phyloP scores from a whole-genome alignment of 2,888 invertebrate species.

The Villa cingulata region DNA sequence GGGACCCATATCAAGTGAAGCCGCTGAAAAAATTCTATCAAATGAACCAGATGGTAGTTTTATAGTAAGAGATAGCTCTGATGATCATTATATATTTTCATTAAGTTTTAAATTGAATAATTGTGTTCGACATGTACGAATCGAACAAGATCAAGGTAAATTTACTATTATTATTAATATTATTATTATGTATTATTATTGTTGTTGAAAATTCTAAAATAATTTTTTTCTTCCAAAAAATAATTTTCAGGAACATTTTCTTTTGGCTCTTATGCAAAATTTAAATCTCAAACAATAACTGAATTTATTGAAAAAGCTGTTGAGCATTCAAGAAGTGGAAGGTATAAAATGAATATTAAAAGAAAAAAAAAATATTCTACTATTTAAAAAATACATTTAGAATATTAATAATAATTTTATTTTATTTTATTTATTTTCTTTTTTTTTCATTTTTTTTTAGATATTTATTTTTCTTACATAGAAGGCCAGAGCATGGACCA shows the following conservation, averaged over 20 bases:
- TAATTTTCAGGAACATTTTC: conserved; percentile 72
- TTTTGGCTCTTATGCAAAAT: conserved; percentile 87
- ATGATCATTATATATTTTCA: conserved; percentile 90
- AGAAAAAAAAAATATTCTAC: no score
- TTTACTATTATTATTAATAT: no score
- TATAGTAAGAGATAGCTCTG: conserved; percentile 85
- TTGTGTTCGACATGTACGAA: conserved; percentile 77
- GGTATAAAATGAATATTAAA: conserved; percentile 28
- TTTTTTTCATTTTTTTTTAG: conserved; percentile 19
- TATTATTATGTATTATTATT: no score
- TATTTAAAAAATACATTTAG: no score
- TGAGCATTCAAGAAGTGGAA: conserved; percentile 82
- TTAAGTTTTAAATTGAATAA: conserved; percentile 85
- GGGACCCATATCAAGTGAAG: conserved; percentile 85
- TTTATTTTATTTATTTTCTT: no score
- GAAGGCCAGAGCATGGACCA: conserved; percentile 77
- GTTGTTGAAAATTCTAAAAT: background rate
- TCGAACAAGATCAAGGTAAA: conserved; percentile 85
- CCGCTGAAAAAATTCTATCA: conserved; percentile 79
- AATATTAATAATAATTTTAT: no score
- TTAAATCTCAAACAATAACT: conserved; percentile 86
- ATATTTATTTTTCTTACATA: conserved; percentile 82
- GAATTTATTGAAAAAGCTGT: conserved; percentile 93
- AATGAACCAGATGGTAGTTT: conserved; percentile 90
- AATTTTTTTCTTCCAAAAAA: background rate